These are phyloP conservation scores for Cryptotis parvus DNA, from an alignment of 2,113 vertebrate genomes.

Conservation along the genomic window DNA sequence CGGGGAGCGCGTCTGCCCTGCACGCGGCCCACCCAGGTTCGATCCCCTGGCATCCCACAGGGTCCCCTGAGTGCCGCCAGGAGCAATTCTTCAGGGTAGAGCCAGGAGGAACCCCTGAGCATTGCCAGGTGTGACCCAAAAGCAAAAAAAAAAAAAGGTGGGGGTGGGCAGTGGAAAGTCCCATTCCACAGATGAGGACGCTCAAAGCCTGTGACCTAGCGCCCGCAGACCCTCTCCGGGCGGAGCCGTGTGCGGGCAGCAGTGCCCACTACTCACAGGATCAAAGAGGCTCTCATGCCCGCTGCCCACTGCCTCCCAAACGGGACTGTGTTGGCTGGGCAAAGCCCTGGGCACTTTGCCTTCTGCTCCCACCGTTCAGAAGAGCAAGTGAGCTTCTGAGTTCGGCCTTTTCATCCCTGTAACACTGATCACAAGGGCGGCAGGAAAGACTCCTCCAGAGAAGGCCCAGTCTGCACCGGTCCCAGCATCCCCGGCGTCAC, in stretches of 20 bases:
- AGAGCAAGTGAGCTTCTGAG: not conserved
- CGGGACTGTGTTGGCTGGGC: not conserved
- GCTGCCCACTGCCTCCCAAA: not conserved
- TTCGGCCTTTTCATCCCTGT: constrained; percentile 8
- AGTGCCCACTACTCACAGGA: not conserved
- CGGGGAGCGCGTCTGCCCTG: too few relatives aligned
- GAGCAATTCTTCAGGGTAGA: too few relatives aligned
- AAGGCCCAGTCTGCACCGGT: not conserved
- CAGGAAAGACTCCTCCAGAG: not conserved
- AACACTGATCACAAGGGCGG: not conserved
- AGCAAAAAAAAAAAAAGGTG: too few relatives aligned
- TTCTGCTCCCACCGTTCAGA: not conserved
- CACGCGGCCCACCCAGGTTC: too few relatives aligned
- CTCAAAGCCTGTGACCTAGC: not conserved
- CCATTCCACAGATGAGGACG: not conserved
- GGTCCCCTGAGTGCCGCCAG: too few relatives aligned
- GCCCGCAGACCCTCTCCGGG: not conserved
- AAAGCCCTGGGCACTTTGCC: not conserved
- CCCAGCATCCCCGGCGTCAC: too few relatives aligned
- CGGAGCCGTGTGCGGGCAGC: too few relatives aligned
- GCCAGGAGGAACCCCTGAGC: too few relatives aligned
- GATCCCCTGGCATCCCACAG: too few relatives aligned
- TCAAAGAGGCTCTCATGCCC: not conserved
- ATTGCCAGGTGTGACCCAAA: too few relatives aligned
- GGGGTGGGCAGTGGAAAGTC: too few relatives aligned